These are phyloP conservation scores for Hyphantria cunea DNA, from an alignment of 1,140 invertebrate species.

Conservation along the genomic window DNA sequence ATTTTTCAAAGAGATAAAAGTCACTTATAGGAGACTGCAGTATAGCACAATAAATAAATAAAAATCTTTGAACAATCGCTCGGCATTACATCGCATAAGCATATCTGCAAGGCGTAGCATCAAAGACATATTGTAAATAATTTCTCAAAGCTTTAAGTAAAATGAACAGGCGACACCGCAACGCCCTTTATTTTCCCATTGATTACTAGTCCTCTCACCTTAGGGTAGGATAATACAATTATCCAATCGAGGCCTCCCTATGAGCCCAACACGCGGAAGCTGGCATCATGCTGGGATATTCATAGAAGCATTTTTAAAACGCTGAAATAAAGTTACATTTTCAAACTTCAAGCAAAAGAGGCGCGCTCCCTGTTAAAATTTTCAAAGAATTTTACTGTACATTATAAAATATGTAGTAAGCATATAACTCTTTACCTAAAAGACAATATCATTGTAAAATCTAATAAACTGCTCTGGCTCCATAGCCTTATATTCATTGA, in stretches of 20 bases:
- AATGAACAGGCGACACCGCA: conserved; percentile 28
- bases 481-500: too few relatives aligned
- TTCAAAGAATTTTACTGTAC: too few relatives aligned
- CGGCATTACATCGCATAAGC: neutral
- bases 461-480: too few relatives aligned
- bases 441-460: too few relatives aligned
- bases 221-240: conserved; percentile 60
- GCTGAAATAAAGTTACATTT: conserved; percentile 1
- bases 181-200: conserved; percentile 27
- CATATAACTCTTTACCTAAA: too few relatives aligned
- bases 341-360: too few relatives aligned
- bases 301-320: conserved; percentile 39
- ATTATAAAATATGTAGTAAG: too few relatives aligned
- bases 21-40: too few relatives aligned
- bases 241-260: conserved; percentile 62
- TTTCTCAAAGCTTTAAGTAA: conserved; percentile 23
- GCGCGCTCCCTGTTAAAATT: too few relatives aligned
- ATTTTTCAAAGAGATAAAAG: too few relatives aligned
- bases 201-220: conserved; percentile 47
- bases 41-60: too few relatives aligned
- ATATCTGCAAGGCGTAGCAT: neutral
- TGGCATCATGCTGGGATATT: conserved; percentile 49
- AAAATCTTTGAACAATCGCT: neutral
- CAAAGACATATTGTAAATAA: conserved; percentile 13
- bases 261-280: conserved; percentile 22